Evolutionary conservation across 23 tunicate species (phyloP), one percentile per base, ranked within the genome.

Genomic region (Phallusia fumigata): DNA sequence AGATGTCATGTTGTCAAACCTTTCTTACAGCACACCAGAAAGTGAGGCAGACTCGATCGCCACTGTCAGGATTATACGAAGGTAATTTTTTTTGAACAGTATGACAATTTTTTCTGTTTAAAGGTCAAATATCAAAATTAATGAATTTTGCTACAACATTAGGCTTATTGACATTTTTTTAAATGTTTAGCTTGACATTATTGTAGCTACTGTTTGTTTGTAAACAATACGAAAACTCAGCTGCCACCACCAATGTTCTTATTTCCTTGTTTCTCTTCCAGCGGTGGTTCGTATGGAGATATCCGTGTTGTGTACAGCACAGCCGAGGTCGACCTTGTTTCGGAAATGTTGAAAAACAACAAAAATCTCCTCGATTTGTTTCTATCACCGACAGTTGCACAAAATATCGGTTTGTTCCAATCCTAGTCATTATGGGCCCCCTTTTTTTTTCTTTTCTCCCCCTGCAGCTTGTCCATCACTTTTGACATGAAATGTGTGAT

Each of bases 261-360:
- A n/a, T n/a, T n/a, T n/a, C n/a, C 47, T 40, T 75, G 0, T 30
- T 40, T 86, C n/a, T n/a, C n/a, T n/a, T 80, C 19, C 50, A 92
- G 97, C 31, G 88, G 87, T 58, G 97, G 97, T 0, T 51, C 76
- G 0, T 82, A 83, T 76, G 97, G 97, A 31, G 76, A 74, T 1
- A 19, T 92, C 36, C 53, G 91, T 28, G 97, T 92, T 15, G 80
- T 92, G 0, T 87, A 84, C 84, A 92, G 88, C 75, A 92, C 97
- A 36, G 47, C 69, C 0, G 97, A 87, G 44, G 65, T 92, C 3
- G 97, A 92, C 65, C 40, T 84, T 21, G 83, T 92, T 28, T 80
- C 89, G 0, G 97, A 92, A 52, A 64, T 80, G 75, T 31, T 92
- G 58, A 83, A 87, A 35, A 74, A 77, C 11, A 31, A 77, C 31